Evolutionary conservation across 1,140 invertebrate genomes (phyloP), one percentile per base, ranked within the genome.

Genomic region (Bradysia coprophila): DNA sequence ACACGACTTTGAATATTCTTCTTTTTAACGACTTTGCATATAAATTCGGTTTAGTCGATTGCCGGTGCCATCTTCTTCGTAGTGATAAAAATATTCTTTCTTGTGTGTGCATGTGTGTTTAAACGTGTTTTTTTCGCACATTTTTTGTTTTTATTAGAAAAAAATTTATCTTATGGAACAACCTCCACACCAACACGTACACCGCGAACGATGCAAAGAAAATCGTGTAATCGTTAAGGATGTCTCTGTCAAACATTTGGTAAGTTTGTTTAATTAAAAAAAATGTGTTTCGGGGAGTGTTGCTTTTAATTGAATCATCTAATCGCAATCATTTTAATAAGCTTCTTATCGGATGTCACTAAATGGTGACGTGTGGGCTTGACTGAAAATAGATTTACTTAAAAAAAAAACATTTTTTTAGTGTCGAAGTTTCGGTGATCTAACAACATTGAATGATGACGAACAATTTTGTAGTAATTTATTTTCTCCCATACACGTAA

Each of bases 341-440:
- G 6, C 13, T 28, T 28, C 24, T 28, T 28, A 28, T 28, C 24
- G 6, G 6, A 28, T 8, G 6, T 28, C 24, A 8, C 24, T 28
- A 28, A 28, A 28, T 6, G 24, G 6, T 13, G 6, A 13, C 24
- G 6, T 8, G 6, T 28, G 24, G 6, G 6, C 13, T 28, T 13
- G 13, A 28, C 13, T 28, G 24, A 8, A 8, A 28, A 28, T n/a
- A 28, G 24, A 28, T 6, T 28, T 28, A 28, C 24, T 28, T 28
- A 8, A 28, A 13, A 28, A 13, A 28, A 28, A 8, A 28, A 28
- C 6, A 8, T 28, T 28, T 28, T 28, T 28, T 59, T 61, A 73
- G 71, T 69, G 71, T 63, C 66, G 70, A 52, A 72, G 69, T 62
- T 73, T 72, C 55, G 68, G 69, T 49, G 69, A 73, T 62, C 63